These are phyloP conservation scores for Mohoua ochrocephala DNA, from an alignment of 2,113 vertebrate genomes.

Conservation along the genomic window DNA sequence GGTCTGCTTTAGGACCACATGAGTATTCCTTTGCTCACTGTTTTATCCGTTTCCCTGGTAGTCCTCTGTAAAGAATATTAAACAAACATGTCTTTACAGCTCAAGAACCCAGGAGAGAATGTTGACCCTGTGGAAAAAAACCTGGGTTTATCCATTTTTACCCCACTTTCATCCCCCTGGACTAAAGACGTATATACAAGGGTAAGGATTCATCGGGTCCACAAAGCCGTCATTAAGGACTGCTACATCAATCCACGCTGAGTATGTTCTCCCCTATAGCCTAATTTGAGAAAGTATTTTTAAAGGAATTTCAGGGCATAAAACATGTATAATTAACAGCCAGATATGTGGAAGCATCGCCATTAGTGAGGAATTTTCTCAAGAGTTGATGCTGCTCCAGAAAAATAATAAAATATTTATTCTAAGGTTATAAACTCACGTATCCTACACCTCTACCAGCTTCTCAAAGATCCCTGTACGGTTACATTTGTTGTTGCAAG, in stretches of 20 bases:
- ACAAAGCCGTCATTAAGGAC: not conserved
- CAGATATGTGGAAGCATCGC: not conserved
- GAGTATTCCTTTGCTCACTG: constrained; percentile 26
- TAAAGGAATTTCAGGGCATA: not conserved
- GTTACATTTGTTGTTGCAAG: not conserved
- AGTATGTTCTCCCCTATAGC: not conserved
- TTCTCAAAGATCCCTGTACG: not conserved
- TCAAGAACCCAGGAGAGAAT: not conserved
- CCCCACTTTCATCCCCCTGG: not conserved
- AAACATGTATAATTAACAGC: not conserved
- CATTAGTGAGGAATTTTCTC: not conserved
- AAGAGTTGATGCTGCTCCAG: not conserved
- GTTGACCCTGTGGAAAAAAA: not conserved
- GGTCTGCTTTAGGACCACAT: constrained; percentile 30
- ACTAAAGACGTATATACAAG: not conserved
- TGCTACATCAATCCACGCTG: not conserved
- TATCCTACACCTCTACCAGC: not conserved
- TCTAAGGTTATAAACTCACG: not conserved
- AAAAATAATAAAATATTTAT: not conserved
- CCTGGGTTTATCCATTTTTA: not conserved
- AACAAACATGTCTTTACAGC: constrained; percentile 33
- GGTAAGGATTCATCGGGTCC: not conserved
- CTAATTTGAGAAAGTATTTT: not conserved
- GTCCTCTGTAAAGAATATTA: constrained; percentile 27
- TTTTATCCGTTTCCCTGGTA: constrained; percentile 50